phyloP scores from a whole-genome alignment of 2,888 invertebrate genomes.

The Cactoblastis cactorum region DNA sequence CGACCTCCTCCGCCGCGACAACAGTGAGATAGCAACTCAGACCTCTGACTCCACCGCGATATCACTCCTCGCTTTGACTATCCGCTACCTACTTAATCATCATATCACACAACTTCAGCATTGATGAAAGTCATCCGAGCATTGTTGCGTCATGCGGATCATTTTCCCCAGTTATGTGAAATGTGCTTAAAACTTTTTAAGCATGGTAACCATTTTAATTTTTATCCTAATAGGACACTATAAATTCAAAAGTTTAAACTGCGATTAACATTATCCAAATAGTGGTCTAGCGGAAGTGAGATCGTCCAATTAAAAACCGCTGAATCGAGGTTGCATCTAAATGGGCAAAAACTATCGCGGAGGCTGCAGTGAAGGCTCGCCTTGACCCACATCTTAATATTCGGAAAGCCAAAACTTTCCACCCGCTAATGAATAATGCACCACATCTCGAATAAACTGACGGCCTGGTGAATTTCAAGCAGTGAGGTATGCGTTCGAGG shows the following conservation, averaged over 20 bases:
- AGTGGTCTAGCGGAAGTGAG: slow-evolving; percentile 32
- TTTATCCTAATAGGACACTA: slow-evolving; percentile 3
- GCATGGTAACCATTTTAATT: slow-evolving; percentile 1
- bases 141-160: neutral
- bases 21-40: slow-evolving; percentile 26
- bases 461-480: slow-evolving; percentile 26
- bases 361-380: slow-evolving; percentile 29
- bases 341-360: slow-evolving; percentile 31
- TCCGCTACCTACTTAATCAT: neutral
- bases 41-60: slow-evolving; percentile 28
- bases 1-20: slow-evolving; percentile 27
- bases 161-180: neutral
- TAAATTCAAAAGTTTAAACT: slow-evolving; percentile 20
- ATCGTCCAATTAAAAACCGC: slow-evolving; percentile 41
- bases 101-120: slow-evolving; percentile 18
- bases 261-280: slow-evolving; percentile 22
- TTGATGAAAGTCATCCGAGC: slow-evolving; percentile 20
- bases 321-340: slow-evolving; percentile 50
- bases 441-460: slow-evolving; percentile 27
- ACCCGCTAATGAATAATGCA: slow-evolving; percentile 50
- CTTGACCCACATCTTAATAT: slow-evolving; percentile 58
- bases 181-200: neutral
- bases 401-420: slow-evolving; percentile 55
- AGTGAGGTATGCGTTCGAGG: too few relatives aligned
- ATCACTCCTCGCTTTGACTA: slow-evolving; percentile 7